Conservation (phyloP, 2,797 vertebrate species). For the Cyclopterus lumpus region DNA sequence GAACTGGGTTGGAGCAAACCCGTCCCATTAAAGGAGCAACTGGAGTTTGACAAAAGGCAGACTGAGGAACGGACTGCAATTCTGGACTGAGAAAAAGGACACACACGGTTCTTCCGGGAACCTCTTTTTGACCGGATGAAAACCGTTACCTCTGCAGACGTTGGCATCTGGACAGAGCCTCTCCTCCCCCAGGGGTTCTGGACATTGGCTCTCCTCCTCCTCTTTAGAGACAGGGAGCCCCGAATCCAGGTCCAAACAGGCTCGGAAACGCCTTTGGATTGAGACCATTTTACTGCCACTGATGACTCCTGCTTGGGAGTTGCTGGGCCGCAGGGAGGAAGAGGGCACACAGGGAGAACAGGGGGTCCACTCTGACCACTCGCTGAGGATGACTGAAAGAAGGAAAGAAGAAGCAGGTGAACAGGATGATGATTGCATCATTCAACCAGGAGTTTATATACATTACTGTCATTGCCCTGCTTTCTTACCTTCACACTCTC, state of each 20-base stretch:
- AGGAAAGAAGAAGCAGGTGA: not conserved
- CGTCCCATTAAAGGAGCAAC: not conserved
- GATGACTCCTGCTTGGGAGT: not conserved
- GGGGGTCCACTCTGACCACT: constrained; percentile 90
- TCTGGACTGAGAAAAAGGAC: constrained; percentile 10
- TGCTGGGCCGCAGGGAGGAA: constrained; percentile 41
- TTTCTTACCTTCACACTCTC: constrained; percentile 84
- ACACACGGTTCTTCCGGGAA: not conserved
- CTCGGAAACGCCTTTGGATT: constrained; percentile 85
- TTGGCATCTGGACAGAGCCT: constrained; percentile 81
- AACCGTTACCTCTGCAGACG: constrained; percentile 82
- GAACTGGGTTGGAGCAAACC: constrained; percentile 8
- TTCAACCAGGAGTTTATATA: not conserved
- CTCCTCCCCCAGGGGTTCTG: constrained; percentile 77
- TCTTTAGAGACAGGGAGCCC: constrained; percentile 74
- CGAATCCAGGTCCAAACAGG: constrained; percentile 88
- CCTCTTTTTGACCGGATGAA: constrained; percentile 10
- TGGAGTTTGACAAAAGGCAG: constrained; percentile 29
- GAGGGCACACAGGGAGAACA: constrained; percentile 86
- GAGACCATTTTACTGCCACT: constrained; percentile 69
- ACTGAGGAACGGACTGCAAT: constrained; percentile 9
- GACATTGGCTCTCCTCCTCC: constrained; percentile 71
- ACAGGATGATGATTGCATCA: not conserved
- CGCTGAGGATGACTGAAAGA: constrained; percentile 84
- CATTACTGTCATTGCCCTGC: not conserved